phyloP scores from a whole-genome alignment of 2,888 invertebrate genomes.

The Periphyllus acericola region DNA sequence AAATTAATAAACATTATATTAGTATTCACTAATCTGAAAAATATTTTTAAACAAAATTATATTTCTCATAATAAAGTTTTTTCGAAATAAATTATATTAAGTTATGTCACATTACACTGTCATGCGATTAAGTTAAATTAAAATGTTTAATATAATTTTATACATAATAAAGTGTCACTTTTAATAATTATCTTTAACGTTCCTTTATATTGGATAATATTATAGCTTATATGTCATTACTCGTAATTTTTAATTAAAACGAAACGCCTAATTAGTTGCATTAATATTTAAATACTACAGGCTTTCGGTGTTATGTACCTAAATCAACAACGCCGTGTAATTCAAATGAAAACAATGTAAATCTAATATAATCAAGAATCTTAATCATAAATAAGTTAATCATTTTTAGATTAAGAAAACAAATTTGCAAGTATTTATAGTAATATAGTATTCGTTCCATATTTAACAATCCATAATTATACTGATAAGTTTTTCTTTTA shows the following conservation, averaged over 20 bases:
- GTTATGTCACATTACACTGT: constrained; percentile 4
- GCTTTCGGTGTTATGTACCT: not conserved
- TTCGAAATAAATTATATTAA: constrained; percentile 16
- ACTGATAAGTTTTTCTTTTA: not conserved
- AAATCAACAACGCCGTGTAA: not conserved
- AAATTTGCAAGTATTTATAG: not conserved
- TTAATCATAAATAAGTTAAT: not conserved
- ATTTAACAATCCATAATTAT: not conserved
- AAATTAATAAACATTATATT: constrained; percentile 31
- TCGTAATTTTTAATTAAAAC: not conserved
- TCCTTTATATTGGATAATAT: not conserved
- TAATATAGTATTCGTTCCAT: no score
- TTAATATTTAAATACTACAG: not conserved
- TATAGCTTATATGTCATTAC: not conserved
- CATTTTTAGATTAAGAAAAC: not conserved
- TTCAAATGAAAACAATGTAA: not conserved
- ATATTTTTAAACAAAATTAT: constrained; percentile 4
- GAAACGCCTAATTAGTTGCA: not conserved
- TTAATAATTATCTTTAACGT: not conserved
- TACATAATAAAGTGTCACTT: not conserved
- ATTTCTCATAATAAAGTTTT: constrained; percentile 23
- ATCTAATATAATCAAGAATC: not conserved
- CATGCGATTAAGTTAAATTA: constrained; percentile 4
- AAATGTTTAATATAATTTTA: constrained; percentile 1
- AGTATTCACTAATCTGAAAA: constrained; percentile 19